Evolutionary conservation across 2,888 invertebrate genomes (phyloP), one percentile per base, ranked within the genome.

Genomic region (Beris chalybata): DNA sequence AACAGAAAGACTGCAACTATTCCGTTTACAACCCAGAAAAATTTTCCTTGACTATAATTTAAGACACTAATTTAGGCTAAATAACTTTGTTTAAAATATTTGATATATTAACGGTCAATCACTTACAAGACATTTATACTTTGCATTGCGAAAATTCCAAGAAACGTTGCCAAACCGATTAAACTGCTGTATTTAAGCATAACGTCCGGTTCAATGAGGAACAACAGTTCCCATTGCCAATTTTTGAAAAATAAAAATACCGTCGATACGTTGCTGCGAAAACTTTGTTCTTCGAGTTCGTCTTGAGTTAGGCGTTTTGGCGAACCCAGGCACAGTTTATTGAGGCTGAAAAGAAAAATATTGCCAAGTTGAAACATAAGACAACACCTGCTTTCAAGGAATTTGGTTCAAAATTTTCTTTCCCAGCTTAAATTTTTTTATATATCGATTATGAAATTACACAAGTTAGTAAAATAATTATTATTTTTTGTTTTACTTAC

Each of bases 121-220:
- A 66, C 38, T 58, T 54, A 55, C 50, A 58, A 55, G 52, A 56
- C 76, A 73, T 87, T 85, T 44, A 90, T 76, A 65, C 85, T 82
- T 74, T 90, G 88, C 54, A 90, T 85, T 9, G 85, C 73, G 64
- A 87, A 83, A 45, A 86, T 83, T 65, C 85, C 84, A 12, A 86
- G 68, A 52, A 89, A 80, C 15, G 90, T 83, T 45, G 86, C 74
- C 43, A 86, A 79, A 43, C 87, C 84, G 71, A 86, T 84, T 1
- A 86, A 79, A 38, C 90, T 81, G 75, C 90, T 95, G 77, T 91
- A 94, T 77, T 93, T 93, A 75, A 93, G 91, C 70, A 95, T 84
- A 0, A 91, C 90, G 81, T 96, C 95, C 0, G 89, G 87, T 71
- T 91, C 86, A 59, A 85, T 81, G 57, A 92, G 79, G 77, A 90